These are phyloP conservation scores for Kradibia gibbosae DNA, from an alignment of 1,140 invertebrate species.

Conservation along the genomic window DNA sequence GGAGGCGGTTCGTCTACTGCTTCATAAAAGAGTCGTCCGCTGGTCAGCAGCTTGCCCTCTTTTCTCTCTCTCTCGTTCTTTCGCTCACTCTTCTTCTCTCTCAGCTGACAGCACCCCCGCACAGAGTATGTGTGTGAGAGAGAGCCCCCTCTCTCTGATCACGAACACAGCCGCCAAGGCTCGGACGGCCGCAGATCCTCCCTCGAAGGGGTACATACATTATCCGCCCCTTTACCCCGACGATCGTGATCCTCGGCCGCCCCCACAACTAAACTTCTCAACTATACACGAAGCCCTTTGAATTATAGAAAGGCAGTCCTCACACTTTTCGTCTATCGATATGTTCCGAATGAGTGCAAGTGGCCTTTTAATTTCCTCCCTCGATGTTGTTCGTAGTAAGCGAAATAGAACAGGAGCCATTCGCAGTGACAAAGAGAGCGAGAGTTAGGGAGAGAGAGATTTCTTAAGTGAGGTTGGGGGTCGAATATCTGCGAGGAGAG, in stretches of 20 bases:
- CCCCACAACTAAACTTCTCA: neutral
- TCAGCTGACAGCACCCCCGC: constrained; percentile 17
- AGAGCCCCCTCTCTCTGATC: constrained; percentile 38
- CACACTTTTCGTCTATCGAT: constrained; percentile 44
- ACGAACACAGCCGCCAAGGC: constrained; percentile 46
- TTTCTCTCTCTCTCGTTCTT: constrained; percentile 8
- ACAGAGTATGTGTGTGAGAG: neutral
- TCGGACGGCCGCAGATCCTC: constrained; percentile 38
- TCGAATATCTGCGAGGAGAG: constrained; percentile 39
- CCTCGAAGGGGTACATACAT: constrained; percentile 68
- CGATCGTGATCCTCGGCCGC: constrained; percentile 44
- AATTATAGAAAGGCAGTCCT: constrained; percentile 65
- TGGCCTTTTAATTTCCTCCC: constrained; percentile 62
- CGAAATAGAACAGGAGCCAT: constrained; percentile 45
- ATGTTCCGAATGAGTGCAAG: constrained; percentile 42
- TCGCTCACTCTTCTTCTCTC: neutral
- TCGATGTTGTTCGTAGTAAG: neutral
- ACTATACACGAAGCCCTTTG: constrained; percentile 53
- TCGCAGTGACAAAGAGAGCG: neutral
- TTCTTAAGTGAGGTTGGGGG: neutral
- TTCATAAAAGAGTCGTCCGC: constrained; percentile 52
- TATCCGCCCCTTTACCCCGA: constrained; percentile 60
- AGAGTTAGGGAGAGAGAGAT: constrained; percentile 44
- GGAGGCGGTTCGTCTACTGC: constrained; percentile 67
- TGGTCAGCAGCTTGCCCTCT: constrained; percentile 65